These are phyloP conservation scores for Conger conger DNA, from an alignment of 2,113 vertebrate species.

Conservation along the genomic window DNA sequence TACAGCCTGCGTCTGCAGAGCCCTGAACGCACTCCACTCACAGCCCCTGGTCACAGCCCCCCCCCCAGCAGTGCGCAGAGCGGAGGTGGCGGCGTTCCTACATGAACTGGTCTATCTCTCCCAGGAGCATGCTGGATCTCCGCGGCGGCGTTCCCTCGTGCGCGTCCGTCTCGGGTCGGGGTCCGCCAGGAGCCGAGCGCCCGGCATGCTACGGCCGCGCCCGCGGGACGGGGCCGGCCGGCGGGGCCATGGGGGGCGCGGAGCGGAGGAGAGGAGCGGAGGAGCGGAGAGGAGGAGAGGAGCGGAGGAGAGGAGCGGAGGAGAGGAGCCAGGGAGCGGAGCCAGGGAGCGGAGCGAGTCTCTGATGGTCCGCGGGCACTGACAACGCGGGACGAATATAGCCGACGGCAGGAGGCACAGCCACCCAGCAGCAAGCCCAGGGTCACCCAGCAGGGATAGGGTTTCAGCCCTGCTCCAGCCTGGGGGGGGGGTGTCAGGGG, in stretches of 20 bases:
- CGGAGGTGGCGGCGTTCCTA: conserved; percentile 19
- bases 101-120: conserved; percentile 34
- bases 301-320: too few species aligned
- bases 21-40: background rate
- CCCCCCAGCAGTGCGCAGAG: background rate
- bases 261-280: background rate
- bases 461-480: conserved; percentile 19
- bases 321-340: background rate
- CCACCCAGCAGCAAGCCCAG: background rate
- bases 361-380: background rate
- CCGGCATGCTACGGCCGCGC: conserved; percentile 1
- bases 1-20: background rate
- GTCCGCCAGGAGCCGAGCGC: background rate
- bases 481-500: background rate
- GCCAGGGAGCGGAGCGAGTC: background rate
- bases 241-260: background rate
- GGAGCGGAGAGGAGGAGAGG: background rate
- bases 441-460: conserved; percentile 35
- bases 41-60: background rate
- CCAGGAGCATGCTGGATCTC: conserved; percentile 39
- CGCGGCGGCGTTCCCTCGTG: background rate
- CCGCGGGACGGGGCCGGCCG: background rate
- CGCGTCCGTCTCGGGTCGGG: background rate
- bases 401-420: background rate
- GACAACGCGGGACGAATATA: conserved; percentile 21